Evolutionary conservation across 2,888 invertebrate genomes (phyloP).

Genomic region (Mantis religiosa): DNA sequence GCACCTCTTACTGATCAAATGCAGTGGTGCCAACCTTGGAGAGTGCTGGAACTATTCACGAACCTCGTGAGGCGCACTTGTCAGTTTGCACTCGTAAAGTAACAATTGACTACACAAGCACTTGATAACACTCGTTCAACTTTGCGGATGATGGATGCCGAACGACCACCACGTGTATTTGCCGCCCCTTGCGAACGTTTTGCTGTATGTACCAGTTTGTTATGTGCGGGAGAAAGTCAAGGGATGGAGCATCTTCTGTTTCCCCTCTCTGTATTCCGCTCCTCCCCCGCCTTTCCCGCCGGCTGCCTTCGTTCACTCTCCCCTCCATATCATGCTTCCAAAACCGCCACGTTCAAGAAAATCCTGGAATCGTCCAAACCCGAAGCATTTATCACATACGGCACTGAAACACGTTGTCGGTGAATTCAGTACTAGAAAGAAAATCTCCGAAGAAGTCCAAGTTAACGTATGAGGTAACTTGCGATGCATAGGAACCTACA

Average conservation of each 20-base stretch:
- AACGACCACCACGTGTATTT: background rate
- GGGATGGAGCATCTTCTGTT: background rate
- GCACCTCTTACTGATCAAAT: background rate
- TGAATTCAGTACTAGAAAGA: too few relatives aligned
- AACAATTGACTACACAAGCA: background rate
- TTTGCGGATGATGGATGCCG: background rate
- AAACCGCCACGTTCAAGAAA: background rate
- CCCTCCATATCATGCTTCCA: background rate
- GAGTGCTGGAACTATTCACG: background rate
- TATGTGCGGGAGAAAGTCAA: background rate
- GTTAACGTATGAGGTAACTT: too few relatives aligned
- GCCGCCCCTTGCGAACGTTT: background rate
- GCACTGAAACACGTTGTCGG: background rate
- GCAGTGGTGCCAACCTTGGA: background rate
- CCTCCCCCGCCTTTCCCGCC: background rate
- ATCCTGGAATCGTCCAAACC: background rate
- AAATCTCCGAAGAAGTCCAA: too few relatives aligned
- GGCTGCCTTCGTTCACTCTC: background rate
- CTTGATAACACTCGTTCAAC: background rate
- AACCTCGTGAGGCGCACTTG: background rate
- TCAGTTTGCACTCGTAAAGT: background rate
- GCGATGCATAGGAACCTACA: too few relatives aligned
- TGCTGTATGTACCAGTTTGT: background rate
- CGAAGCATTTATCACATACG: background rate
- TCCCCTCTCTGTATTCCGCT: background rate